Percentiles rank a stretch among this genome's conserved stretches.
phyloP scores from a whole-genome alignment of 2,113 vertebrate genomes.

The Gambusia affinis region DNA sequence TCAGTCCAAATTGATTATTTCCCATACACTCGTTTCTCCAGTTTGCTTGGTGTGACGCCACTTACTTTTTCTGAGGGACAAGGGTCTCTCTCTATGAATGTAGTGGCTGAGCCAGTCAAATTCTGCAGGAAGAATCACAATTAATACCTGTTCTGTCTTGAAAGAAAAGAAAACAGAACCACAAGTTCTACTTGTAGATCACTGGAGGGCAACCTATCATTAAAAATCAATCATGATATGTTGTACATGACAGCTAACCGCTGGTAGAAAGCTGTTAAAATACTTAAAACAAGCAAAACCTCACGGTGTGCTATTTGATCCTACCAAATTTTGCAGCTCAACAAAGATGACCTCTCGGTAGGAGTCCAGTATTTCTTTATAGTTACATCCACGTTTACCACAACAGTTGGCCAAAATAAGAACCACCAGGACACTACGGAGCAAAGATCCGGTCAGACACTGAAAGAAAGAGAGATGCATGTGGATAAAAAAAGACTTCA shows the following conservation, averaged over 20 bases:
- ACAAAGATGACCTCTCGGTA: constrained; percentile 72
- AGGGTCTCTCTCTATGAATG: constrained; percentile 61
- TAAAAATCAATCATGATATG: background rate
- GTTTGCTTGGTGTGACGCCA: background rate
- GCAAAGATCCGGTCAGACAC: constrained; percentile 70
- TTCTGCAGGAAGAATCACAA: constrained; percentile 61
- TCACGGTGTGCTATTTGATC: background rate
- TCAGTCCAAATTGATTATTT: too few species aligned
- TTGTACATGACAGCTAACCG: background rate
- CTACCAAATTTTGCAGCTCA: constrained; percentile 77
- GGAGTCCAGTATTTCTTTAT: constrained; percentile 69
- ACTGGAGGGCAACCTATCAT: constrained; percentile 44
- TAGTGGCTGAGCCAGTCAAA: constrained; percentile 59
- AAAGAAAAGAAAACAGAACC: background rate
- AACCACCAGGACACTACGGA: constrained; percentile 70
- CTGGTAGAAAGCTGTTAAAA: background rate
- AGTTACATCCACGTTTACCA: constrained; percentile 72
- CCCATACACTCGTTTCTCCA: too few species aligned
- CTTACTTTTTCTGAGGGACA: constrained; percentile 78
- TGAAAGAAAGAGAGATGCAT: constrained; percentile 32
- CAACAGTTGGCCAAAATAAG: constrained; percentile 63
- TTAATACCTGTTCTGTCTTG: background rate
- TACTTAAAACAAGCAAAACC: background rate
- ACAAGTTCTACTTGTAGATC: background rate
- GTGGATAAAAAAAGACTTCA: background rate